Evolutionary conservation across 2,113 vertebrate genomes (phyloP).

Genomic region (Agelaius tricolor): DNA sequence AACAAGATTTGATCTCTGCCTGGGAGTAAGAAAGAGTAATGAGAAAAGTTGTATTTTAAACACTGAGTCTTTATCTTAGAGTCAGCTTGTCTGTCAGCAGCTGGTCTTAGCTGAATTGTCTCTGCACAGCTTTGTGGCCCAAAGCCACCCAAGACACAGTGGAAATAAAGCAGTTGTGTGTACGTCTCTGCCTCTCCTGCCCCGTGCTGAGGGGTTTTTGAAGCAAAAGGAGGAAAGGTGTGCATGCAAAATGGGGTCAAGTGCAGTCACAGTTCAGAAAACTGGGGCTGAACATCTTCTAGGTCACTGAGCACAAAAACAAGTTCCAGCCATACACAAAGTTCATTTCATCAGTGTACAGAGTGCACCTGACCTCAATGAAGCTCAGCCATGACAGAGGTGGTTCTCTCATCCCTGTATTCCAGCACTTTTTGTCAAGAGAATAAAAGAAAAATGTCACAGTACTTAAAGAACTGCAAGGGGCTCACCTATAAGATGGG

Average conservation of each 20-base stretch:
- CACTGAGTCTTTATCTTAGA: neutral
- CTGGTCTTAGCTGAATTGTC: neutral
- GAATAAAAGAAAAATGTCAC: neutral
- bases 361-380: neutral
- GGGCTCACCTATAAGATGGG: neutral
- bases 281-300: neutral
- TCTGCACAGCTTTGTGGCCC: neutral
- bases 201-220: neutral
- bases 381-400: neutral
- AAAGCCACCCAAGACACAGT: neutral
- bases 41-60: neutral
- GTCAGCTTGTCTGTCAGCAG: neutral
- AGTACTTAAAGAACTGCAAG: neutral
- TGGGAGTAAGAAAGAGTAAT: neutral
- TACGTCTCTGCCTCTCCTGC: neutral
- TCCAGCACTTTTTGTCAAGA: neutral
- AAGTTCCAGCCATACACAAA: neutral
- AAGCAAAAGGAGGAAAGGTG: neutral
- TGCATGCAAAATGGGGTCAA: neutral
- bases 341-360: neutral
- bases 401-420: neutral
- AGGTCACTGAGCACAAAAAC: constrained; percentile 5
- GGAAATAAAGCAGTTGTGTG: neutral
- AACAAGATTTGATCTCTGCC: neutral
- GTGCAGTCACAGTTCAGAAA: neutral